Evolutionary conservation across 2,113 vertebrate genomes (phyloP).

Genomic region (Miniopterus natalensis): DNA sequence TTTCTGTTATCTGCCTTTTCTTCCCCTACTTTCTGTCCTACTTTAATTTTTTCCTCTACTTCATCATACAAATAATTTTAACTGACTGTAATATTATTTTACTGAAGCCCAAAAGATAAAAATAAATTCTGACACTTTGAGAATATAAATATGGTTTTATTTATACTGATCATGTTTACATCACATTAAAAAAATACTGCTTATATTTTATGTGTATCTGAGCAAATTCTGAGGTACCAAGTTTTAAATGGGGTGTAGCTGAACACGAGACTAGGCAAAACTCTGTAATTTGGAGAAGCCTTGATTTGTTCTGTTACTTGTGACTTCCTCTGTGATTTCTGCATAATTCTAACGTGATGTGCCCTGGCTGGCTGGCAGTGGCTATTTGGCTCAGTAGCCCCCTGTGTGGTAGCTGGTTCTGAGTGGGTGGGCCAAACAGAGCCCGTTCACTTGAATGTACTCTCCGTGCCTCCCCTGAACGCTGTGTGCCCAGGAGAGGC

Average conservation of each 20-base stretch:
- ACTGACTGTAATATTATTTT: not conserved
- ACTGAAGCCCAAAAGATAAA: not conserved
- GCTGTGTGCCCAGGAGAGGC: rapidly evolving
- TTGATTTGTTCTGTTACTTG: not conserved
- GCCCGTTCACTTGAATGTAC: not conserved
- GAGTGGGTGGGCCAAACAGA: not conserved
- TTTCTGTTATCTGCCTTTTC: not conserved
- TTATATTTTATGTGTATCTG: not conserved
- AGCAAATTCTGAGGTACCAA: not conserved
- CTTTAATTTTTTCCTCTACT: not conserved
- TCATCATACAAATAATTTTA: not conserved
- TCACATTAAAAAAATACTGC: not conserved
- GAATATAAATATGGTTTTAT: not conserved
- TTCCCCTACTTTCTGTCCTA: not conserved
- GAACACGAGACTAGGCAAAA: rapidly evolving
- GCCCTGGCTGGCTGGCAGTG: rapidly evolving
- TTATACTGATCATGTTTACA: not conserved
- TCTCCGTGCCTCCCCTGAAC: not conserved
- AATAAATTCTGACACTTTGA: not conserved
- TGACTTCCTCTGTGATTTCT: not conserved
- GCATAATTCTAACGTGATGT: not conserved
- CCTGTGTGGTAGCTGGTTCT: not conserved
- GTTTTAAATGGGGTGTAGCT: not conserved
- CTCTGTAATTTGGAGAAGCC: not conserved
- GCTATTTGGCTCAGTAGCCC: not conserved